Base-by-base conservation (phyloP, 2,888 invertebrate genomes). In the Phlogophora meticulosa region DNA sequence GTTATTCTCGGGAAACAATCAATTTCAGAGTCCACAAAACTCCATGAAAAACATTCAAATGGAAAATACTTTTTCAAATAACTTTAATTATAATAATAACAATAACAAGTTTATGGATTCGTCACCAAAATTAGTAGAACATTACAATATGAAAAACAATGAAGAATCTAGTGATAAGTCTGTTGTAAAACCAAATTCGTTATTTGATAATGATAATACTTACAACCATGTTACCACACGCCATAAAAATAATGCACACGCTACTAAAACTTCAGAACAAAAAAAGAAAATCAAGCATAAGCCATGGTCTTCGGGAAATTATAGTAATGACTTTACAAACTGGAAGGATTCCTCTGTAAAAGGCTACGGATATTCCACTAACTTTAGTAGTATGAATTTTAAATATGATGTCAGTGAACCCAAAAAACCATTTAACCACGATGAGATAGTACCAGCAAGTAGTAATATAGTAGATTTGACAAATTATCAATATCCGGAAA, bases 301-400 rank as follows among this genome's bases (percentile, higher is more conserved):
- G 53, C 88, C 89, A 9, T 91, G 88, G 91, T 66, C 72, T 13
- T 74, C 84, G 13, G 83, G 78, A 34, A 88, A 87, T 67, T 85
- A 86, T 45, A 84, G 76, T 55, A 86, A 85, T 65, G 85, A 90
- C 53, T 86, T 81, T 7, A 90, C 91, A 75, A 88, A 85, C 63
- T 87, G 89, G 83, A 92, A 89, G 58, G 91, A 90, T 78, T 83
- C 88, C 7, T 79, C 85, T 36, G 65, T 87, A 15, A 92, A 92
- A 72, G 92, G 91, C 28, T 93, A 94, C 72, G 90, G 92, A 68
- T 94, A 93, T 82, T 88, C 91, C 10, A 93, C 92, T 28, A 91
- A 93, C 76, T 89, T 83, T 34, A 94, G 93, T 73, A 91, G 88
- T 28, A 92, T 88, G 69, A 91, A 87, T 76, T 92, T 92, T 71